Percentiles rank a stretch among this genome's conserved stretches.
Evolutionary conservation across 2,113 vertebrate genomes (phyloP).

Genomic region (Corythornis vintsioides): DNA sequence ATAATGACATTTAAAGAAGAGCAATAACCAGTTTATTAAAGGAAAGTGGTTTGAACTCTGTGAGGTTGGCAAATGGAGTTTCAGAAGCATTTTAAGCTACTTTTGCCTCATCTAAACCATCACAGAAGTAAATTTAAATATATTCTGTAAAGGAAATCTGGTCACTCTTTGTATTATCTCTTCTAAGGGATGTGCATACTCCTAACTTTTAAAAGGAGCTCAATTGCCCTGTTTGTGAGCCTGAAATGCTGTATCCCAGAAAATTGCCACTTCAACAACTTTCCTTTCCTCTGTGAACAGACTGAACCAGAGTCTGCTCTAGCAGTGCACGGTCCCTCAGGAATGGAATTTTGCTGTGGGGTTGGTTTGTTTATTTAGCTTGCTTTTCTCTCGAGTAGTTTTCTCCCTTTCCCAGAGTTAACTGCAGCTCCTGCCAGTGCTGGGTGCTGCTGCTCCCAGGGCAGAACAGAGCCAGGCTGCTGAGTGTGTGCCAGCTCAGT

Average conservation of each 20-base stretch:
- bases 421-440: neutral
- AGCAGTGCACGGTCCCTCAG: neutral
- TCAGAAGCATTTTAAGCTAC: slow-evolving; percentile 23
- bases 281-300: neutral
- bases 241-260: neutral
- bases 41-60: slow-evolving; percentile 39
- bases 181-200: neutral
- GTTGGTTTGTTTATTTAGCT: neutral
- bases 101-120: neutral
- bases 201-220: neutral
- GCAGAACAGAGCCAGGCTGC: neutral
- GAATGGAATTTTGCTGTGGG: neutral
- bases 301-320: neutral
- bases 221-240: neutral
- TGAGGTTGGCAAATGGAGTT: slow-evolving; percentile 19
- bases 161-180: neutral
- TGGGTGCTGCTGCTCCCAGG: neutral
- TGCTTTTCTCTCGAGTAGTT: neutral
- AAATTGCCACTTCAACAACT: neutral
- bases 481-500: fast-evolving
- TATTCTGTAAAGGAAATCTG: neutral
- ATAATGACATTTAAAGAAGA: slow-evolving; percentile 49
- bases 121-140: slow-evolving; percentile 23
- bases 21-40: slow-evolving; percentile 52
- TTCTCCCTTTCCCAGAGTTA: neutral